These are phyloP conservation scores for Sphaerodactylus townsendi DNA, from an alignment of 2,113 vertebrate species.

Conservation along the genomic window DNA sequence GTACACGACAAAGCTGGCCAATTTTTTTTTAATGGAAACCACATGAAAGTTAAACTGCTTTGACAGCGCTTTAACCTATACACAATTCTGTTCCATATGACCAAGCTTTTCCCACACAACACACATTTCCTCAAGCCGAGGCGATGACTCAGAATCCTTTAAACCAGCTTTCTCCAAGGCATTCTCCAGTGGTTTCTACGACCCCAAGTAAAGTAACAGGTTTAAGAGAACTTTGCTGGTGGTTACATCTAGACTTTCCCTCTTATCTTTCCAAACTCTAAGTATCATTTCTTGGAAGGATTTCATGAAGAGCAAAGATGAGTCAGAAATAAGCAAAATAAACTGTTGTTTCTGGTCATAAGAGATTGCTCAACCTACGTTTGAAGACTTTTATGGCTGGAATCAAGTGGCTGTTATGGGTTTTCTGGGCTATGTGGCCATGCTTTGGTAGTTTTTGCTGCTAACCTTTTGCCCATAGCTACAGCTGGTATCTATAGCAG, in stretches of 20 bases:
- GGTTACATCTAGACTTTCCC: neutral
- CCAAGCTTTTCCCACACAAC: neutral
- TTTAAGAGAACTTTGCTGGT: neutral
- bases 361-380: no score
- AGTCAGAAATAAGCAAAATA: neutral
- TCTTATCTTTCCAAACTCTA: neutral
- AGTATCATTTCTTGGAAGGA: neutral
- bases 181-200: neutral
- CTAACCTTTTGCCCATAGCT: no score
- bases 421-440: no score
- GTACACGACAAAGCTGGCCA: neutral
- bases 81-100: neutral
- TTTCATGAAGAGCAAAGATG: neutral
- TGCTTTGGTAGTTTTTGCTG: no score
- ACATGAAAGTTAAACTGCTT: slow-evolving; percentile 5
- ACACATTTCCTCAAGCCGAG: neutral
- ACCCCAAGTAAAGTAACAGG: neutral
- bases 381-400: no score
- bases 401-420: no score
- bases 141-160: neutral
- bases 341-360: no score
- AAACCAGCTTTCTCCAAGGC: neutral
- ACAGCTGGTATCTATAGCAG: no score
- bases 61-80: slow-evolving; percentile 27
- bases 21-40: neutral